Percentiles rank a stretch among this genome's conserved stretches.
Evolutionary conservation across 2,888 invertebrate species (phyloP).

Genomic region (Drosophila neotestacea): DNA sequence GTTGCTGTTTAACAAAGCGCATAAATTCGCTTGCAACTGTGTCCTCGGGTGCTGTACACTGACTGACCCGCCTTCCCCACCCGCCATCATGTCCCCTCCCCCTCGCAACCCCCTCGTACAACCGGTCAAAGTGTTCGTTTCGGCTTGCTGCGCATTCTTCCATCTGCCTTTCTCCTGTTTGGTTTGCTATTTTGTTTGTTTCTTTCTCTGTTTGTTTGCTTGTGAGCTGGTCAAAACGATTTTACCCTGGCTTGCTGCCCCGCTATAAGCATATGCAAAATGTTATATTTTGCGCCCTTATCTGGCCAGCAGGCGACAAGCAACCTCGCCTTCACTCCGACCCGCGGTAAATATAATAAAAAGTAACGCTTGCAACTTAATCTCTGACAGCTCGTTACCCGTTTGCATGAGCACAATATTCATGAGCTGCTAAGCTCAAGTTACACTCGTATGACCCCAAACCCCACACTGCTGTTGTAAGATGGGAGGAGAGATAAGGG

Average conservation of each 20-base stretch:
- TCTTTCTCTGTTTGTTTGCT: conserved; percentile 52
- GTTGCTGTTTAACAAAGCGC: conserved; percentile 82
- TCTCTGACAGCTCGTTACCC: conserved; percentile 82
- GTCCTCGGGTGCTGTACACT: conserved; percentile 69
- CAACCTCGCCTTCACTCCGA: conserved; percentile 14
- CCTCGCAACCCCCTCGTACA: neutral
- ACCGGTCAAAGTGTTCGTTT: conserved; percentile 64
- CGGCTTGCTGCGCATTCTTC: conserved; percentile 73
- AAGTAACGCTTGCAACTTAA: conserved; percentile 82
- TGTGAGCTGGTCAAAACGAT: conserved; percentile 80
- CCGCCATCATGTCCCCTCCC: neutral
- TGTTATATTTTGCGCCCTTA: conserved; percentile 76
- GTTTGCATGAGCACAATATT: conserved; percentile 81
- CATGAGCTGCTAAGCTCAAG: conserved; percentile 82
- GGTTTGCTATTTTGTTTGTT: conserved; percentile 40
- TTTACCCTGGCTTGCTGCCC: conserved; percentile 58
- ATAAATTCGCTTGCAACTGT: conserved; percentile 82
- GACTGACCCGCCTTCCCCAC: conserved; percentile 28
- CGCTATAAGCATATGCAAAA: conserved; percentile 76
- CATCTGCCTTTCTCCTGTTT: conserved; percentile 76
- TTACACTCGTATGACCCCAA: conserved; percentile 70
- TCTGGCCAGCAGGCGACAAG: conserved; percentile 62
- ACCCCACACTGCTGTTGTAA: neutral
- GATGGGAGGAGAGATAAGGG: neutral
- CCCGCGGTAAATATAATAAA: conserved; percentile 74